Percentiles rank a stretch among this genome's conserved stretches.
These are phyloP conservation scores for Hippocampus guttulatus DNA, from an alignment of 2,113 vertebrate species.

Conservation along the genomic window DNA sequence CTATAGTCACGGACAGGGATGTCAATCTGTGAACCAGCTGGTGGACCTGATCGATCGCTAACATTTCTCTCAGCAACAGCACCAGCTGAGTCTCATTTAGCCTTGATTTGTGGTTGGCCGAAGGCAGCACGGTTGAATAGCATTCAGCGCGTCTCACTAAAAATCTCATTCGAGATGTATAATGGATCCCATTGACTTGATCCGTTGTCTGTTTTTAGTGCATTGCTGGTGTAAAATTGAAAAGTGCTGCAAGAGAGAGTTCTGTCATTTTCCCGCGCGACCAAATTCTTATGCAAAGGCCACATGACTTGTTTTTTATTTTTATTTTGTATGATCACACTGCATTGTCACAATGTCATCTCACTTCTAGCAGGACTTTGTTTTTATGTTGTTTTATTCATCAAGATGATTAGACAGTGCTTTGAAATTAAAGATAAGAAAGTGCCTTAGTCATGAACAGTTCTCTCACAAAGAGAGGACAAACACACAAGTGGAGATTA, in stretches of 20 bases:
- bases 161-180: neutral
- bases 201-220: neutral
- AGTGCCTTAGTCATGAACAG: neutral
- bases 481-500: slow-evolving; percentile 4
- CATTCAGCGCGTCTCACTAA: neutral
- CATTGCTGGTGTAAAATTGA: neutral
- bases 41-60: no score
- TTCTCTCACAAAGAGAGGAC: slow-evolving; percentile 4
- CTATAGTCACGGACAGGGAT: no score
- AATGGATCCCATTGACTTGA: neutral
- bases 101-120: neutral
- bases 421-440: neutral
- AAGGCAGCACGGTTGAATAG: neutral
- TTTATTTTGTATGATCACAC: neutral
- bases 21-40: no score
- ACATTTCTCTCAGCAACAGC: no score
- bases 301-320: neutral
- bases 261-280: no score
- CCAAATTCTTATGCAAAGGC: neutral
- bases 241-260: neutral
- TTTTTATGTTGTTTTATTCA: neutral
- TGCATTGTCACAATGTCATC: neutral
- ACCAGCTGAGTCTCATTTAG: neutral
- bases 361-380: neutral
- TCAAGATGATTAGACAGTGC: neutral